These are phyloP conservation scores for Drosophila infuscata DNA, from an alignment of 2,888 invertebrate species.

Conservation along the genomic window DNA sequence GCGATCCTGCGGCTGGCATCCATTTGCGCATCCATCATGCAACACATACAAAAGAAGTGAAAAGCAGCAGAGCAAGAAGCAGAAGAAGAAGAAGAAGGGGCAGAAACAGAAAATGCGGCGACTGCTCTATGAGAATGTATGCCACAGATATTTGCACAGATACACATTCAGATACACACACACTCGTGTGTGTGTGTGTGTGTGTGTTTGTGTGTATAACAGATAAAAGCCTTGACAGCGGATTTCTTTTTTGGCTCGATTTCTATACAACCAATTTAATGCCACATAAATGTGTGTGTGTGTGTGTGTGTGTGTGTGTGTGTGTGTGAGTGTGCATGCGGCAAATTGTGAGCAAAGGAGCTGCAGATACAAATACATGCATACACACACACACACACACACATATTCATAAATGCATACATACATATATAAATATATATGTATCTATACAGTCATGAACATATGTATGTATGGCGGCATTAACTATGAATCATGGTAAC, in stretches of 20 bases:
- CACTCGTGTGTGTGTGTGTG: not conserved
- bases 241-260: conserved; percentile 5
- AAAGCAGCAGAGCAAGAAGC: not conserved
- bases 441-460: not conserved
- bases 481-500: conserved; percentile 69
- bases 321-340: not conserved
- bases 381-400: not conserved
- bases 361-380: conserved; percentile 29
- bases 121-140: conserved; percentile 57
- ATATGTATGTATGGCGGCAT: conserved; percentile 25
- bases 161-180: conserved; percentile 10
- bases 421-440: not conserved
- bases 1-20: conserved; percentile 30
- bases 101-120: conserved; percentile 20
- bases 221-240: conserved; percentile 41
- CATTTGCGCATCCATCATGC: conserved; percentile 55
- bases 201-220: too few species aligned
- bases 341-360: conserved; percentile 17
- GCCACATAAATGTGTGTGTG: not conserved
- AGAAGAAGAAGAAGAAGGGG: not conserved
- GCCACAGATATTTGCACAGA: conserved; percentile 64
- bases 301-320: not conserved
- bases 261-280: conserved; percentile 3
- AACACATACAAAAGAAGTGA: conserved; percentile 2
- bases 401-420: not conserved